A percentile compares a stretch with the other conserved stretches of the same genome.
These are phyloP conservation scores for Melinaea marsaeus DNA, from an alignment of 2,888 invertebrate species.

Conservation along the genomic window DNA sequence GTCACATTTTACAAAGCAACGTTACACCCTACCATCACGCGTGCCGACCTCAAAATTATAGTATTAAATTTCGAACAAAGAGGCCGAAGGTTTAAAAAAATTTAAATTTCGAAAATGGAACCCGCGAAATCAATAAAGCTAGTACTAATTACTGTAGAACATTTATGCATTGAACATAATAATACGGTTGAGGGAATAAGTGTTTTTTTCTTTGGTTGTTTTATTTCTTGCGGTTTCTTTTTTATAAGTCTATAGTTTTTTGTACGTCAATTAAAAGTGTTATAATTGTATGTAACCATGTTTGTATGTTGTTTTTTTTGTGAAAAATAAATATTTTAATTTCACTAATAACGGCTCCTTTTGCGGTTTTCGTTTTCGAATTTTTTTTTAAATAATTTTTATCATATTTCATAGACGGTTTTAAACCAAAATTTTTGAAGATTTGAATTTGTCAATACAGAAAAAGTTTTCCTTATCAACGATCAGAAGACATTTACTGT, in stretches of 20 bases:
- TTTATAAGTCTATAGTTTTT: constrained; percentile 27
- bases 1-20: constrained; percentile 51
- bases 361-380: neutral
- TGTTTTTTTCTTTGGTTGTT: constrained; percentile 43
- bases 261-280: constrained; percentile 31
- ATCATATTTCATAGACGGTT: too few species aligned
- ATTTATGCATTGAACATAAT: constrained; percentile 38
- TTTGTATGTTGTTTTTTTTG: constrained; percentile 15
- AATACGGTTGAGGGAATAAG: constrained; percentile 31
- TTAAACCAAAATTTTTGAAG: too few species aligned
- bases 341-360: constrained; percentile 1
- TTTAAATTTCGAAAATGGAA: constrained; percentile 39
- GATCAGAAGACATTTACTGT: too few species aligned
- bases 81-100: constrained; percentile 45
- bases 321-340: constrained; percentile 6
- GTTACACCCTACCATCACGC: constrained; percentile 50
- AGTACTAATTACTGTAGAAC: constrained; percentile 48
- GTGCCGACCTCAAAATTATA: constrained; percentile 59
- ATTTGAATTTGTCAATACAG: too few species aligned
- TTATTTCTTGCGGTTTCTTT: constrained; percentile 43
- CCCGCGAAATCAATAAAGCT: constrained; percentile 53
- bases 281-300: constrained; percentile 22
- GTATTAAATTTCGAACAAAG: constrained; percentile 57
- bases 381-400: too few species aligned
- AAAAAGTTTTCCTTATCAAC: too few species aligned